phyloP scores from a whole-genome alignment of 2,797 vertebrate genomes.

The Enteromius anoplus region DNA sequence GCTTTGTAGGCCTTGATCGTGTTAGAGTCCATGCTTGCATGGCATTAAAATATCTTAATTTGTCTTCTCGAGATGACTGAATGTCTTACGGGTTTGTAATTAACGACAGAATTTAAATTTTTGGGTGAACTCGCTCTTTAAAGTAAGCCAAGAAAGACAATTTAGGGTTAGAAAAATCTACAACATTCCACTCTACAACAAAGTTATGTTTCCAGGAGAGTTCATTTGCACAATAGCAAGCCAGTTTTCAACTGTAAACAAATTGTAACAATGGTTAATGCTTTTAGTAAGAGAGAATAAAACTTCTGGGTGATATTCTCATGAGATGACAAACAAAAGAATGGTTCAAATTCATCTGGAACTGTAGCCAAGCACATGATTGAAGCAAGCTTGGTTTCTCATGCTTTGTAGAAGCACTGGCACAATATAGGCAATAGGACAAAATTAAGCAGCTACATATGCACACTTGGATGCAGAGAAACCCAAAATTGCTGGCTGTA shows the following conservation, averaged over 20 bases:
- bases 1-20: too few relatives aligned
- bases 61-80: too few relatives aligned
- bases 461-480: slow-evolving; percentile 60
- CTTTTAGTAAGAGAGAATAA: not conserved
- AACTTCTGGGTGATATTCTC: slow-evolving; percentile 32
- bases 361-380: slow-evolving; percentile 45
- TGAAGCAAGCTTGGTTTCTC: slow-evolving; percentile 51
- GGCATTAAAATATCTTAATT: too few relatives aligned
- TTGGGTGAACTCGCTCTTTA: not conserved
- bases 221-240: not conserved
- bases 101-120: not conserved
- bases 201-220: not conserved
- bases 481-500: slow-evolving; percentile 66
- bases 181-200: not conserved
- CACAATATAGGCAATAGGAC: slow-evolving; percentile 52
- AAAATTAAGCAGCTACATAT: slow-evolving; percentile 64
- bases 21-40: too few relatives aligned
- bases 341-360: slow-evolving; percentile 48
- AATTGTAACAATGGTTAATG: slow-evolving; percentile 19
- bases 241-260: slow-evolving; percentile 8
- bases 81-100: not conserved
- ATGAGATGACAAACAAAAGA: slow-evolving; percentile 42
- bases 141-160: not conserved
- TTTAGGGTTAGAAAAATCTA: not conserved
- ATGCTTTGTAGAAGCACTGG: slow-evolving; percentile 28